phyloP scores from a whole-genome alignment of 2,113 vertebrate genomes.

The Glaucidium brasilianum region DNA sequence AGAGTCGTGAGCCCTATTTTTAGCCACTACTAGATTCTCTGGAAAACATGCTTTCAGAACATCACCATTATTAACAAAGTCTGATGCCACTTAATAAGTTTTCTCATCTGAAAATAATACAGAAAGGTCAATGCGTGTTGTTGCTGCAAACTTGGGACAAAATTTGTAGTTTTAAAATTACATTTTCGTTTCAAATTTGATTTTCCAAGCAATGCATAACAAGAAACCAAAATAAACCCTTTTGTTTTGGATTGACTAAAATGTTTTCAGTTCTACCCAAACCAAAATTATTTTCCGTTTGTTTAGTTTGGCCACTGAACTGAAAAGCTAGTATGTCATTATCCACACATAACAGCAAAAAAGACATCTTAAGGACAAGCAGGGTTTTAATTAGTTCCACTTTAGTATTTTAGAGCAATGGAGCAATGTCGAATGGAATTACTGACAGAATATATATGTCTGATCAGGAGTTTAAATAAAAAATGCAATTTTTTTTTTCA shows the following conservation, averaged over 20 bases:
- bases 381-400: neutral
- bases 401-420: neutral
- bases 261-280: neutral
- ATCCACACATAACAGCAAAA: neutral
- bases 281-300: conserved; percentile 6
- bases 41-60: neutral
- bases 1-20: neutral
- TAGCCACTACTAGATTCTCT: neutral
- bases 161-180: neutral
- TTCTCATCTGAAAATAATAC: neutral
- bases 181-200: neutral
- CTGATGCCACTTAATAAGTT: neutral
- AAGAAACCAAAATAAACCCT: neutral
- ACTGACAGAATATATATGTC: neutral
- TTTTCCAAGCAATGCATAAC: neutral
- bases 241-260: neutral
- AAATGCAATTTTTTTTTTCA: neutral
- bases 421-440: neutral
- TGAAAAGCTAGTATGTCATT: neutral
- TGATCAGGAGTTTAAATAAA: neutral
- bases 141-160: neutral
- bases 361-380: neutral
- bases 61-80: neutral
- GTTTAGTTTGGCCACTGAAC: neutral
- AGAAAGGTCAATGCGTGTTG: neutral